Base-by-base conservation (phyloP, 37 sponge, comb jelly and placozoan species). In the Beroe ovata region DNA sequence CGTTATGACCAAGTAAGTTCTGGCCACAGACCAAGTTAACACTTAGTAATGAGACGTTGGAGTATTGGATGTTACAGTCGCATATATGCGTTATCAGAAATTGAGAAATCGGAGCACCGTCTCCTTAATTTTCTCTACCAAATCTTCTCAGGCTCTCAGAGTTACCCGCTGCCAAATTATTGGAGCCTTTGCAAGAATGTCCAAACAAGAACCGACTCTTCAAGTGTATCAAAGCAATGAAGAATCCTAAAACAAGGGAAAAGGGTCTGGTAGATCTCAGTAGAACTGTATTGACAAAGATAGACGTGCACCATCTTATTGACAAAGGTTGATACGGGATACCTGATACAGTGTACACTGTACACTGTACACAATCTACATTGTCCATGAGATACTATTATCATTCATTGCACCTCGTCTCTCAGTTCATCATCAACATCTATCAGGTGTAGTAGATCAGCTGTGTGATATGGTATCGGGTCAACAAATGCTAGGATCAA, bases 151-250 rank as follows among this genome's bases (percentile, higher is more conserved):
- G 84, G 23, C 8, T 77, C 38, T 16, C 84, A 14, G 84, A 77
- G 21, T 40, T 77, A 40, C 84, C 84, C n/a, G 47, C 84, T 14
- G 28, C 33, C 16, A 77, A 77, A 26, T 36, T 77, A n/a, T 35
- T 77, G 18, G 84, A 77, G 28, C 23, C 84, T 6, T 28, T 21
- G 20, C 20, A 42, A 25, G 84, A 77, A 4, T 77, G 84, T 25
- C 84, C 84, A 4, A 77, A 77, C 54, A 77, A 77, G 54, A 77
- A 77, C 54, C 35, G 84, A 26, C 84, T 77, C 54, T 42, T n/a
- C 23, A 77, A 77, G 38, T 77, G 84, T 19, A 77, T 77, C 47
- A 77, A 77, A 42, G 84, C 84, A 21, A 77, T 77, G 84, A 42
- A 42, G 28, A 77, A 77, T 40, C 23, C 21, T 11, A 77, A 77